phyloP scores from a whole-genome alignment of 2,113 vertebrate genomes.

The western clawed frog (Xenopus tropicalis) region DNA sequence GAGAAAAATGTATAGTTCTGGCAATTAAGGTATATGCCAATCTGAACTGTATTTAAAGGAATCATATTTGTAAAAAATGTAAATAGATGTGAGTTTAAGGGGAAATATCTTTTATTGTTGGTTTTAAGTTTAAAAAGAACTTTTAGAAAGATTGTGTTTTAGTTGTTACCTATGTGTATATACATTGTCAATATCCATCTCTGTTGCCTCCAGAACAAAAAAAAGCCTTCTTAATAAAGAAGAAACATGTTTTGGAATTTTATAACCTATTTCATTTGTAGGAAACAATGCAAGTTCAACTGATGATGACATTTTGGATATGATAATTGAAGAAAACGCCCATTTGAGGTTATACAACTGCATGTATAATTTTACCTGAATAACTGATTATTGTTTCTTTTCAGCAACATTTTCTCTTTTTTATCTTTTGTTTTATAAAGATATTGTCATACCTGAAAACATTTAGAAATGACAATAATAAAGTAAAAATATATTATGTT shows the following conservation, averaged over 20 bases:
- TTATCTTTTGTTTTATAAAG: conserved; percentile 55
- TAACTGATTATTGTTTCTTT: conserved; percentile 46
- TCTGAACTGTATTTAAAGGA: conserved; percentile 90
- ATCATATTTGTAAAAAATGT: conserved; percentile 71
- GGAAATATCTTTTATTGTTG: conserved; percentile 72
- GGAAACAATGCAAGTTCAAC: conserved; percentile 50
- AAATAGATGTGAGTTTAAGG: conserved; percentile 76
- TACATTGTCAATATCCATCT: conserved; percentile 67
- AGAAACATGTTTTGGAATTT: conserved; percentile 52
- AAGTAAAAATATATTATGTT: conserved; percentile 19
- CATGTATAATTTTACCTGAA: conserved; percentile 66
- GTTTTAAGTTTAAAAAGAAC: conserved; percentile 75
- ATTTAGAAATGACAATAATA: not conserved
- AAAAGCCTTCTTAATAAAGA: conserved; percentile 61
- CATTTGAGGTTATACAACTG: conserved; percentile 62
- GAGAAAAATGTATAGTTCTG: conserved; percentile 60
- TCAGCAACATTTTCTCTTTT: conserved; percentile 35
- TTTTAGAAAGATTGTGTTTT: conserved; percentile 76
- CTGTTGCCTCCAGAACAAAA: conserved; percentile 58
- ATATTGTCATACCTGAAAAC: not conserved
- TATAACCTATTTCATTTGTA: conserved; percentile 60
- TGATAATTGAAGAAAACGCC: conserved; percentile 57
- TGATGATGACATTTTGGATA: conserved; percentile 54
- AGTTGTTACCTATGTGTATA: conserved; percentile 79
- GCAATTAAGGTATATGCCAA: conserved; percentile 71